These are phyloP conservation scores for Acanthochromis polyacanthus DNA, from an alignment of 2,113 vertebrate species.

Conservation along the genomic window DNA sequence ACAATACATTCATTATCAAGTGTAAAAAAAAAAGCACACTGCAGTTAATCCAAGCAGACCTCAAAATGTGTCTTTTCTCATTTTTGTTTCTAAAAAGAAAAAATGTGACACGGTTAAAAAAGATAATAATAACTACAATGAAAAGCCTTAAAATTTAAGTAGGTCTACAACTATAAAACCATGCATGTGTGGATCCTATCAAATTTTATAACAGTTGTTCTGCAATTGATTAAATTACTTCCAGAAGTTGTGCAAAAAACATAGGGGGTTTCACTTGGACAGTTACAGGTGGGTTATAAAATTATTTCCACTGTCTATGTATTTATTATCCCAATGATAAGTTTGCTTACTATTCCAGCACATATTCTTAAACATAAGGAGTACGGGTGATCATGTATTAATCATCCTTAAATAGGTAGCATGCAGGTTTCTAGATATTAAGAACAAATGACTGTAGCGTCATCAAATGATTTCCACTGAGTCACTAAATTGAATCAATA, in stretches of 20 bases:
- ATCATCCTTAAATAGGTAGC: not conserved
- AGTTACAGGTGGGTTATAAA: slow-evolving; percentile 6
- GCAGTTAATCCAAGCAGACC: not conserved
- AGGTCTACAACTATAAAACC: slow-evolving; percentile 50
- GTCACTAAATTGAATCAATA: not conserved
- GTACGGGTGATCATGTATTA: slow-evolving; percentile 5
- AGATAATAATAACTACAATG: slow-evolving; percentile 23
- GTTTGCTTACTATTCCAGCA: not conserved
- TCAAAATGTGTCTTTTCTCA: slow-evolving; percentile 1
- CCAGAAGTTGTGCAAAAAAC: slow-evolving; percentile 51
- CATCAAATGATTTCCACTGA: not conserved
- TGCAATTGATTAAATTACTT: slow-evolving; percentile 66
- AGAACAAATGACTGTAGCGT: not conserved
- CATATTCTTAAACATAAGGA: slow-evolving; percentile 10
- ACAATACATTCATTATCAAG: not conserved
- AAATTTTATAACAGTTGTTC: slow-evolving; percentile 57
- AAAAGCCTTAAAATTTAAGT: slow-evolving; percentile 46
- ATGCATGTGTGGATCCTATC: slow-evolving; percentile 56
- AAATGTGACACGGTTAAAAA: slow-evolving; percentile 7
- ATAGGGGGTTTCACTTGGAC: not conserved
- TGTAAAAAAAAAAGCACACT: not conserved
- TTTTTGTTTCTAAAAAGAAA: not conserved
- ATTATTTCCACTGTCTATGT: slow-evolving; percentile 16
- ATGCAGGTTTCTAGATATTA: not conserved
- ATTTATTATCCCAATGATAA: not conserved